Conservation (phyloP, 1,140 invertebrate genomes). For the Capitella teleta region DNA sequence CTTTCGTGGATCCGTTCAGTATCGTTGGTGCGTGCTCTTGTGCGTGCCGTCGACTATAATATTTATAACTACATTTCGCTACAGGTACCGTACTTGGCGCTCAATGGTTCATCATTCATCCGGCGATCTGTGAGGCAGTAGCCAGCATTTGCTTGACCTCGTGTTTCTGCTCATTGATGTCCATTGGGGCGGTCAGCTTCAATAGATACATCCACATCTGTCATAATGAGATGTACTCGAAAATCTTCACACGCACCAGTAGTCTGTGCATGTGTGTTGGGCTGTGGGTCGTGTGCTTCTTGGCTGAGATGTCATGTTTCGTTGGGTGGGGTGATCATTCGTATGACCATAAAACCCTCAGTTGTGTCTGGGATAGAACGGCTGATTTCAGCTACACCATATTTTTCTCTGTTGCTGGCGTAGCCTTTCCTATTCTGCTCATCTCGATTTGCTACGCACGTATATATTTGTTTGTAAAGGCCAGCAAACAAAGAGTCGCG, state of each 20-base stretch:
- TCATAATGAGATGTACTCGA: conserved; percentile 17
- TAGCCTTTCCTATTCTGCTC: conserved; percentile 23
- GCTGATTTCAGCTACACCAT: conserved; percentile 26
- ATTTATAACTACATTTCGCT: background rate
- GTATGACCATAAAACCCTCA: conserved; percentile 27
- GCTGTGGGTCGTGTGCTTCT: conserved; percentile 25
- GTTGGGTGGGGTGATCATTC: conserved; percentile 30
- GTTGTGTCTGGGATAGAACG: conserved; percentile 35
- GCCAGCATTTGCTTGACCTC: conserved; percentile 30
- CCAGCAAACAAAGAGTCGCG: background rate
- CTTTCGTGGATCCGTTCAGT: conserved; percentile 84
- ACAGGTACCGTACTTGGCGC: conserved; percentile 30
- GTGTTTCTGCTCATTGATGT: conserved; percentile 34
- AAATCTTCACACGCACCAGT: conserved; percentile 10
- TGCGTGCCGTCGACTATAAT: background rate
- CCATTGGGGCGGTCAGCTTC: conserved; percentile 25
- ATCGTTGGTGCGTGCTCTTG: conserved; percentile 51
- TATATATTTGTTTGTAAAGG: conserved; percentile 18
- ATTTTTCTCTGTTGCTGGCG: conserved; percentile 20
- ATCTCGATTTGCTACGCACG: conserved; percentile 20
- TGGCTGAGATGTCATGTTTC: conserved; percentile 30
- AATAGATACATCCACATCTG: conserved; percentile 34
- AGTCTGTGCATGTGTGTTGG: conserved; percentile 18
- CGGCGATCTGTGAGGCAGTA: conserved; percentile 23
- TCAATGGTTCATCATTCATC: conserved; percentile 23